Evolutionary conservation across 2,888 invertebrate genomes (phyloP).

Genomic region (Galeruca laticollis): DNA sequence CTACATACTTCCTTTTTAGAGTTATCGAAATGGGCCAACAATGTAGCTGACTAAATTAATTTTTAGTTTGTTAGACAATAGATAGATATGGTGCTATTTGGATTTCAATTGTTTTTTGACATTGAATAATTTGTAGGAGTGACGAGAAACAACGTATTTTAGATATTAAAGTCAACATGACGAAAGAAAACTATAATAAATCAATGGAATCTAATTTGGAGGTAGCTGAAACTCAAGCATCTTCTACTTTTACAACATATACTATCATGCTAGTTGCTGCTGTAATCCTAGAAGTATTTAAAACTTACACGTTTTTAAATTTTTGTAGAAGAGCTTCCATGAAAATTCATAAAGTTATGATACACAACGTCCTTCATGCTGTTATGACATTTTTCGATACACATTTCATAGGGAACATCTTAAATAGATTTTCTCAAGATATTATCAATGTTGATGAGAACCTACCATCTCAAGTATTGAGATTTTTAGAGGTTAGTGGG

Average conservation of each 20-base stretch:
- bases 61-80: too few species aligned
- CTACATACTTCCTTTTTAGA: too few species aligned
- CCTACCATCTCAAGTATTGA: constrained; percentile 51
- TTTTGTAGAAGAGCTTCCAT: constrained; percentile 79
- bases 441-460: constrained; percentile 56
- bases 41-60: too few species aligned
- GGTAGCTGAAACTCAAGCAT: constrained; percentile 32
- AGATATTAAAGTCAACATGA: constrained; percentile 35
- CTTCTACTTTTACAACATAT: constrained; percentile 47
- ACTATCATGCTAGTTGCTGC: constrained; percentile 45
- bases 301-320: constrained; percentile 74
- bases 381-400: constrained; percentile 58
- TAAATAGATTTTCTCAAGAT: constrained; percentile 60
- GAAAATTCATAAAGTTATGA: constrained; percentile 57
- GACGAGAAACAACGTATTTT: constrained; percentile 49
- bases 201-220: constrained; percentile 23
- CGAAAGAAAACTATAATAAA: not conserved
- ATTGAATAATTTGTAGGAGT: constrained; percentile 47
- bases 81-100: too few species aligned
- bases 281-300: constrained; percentile 40
- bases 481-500: constrained; percentile 52
- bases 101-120: too few species aligned
- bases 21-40: too few species aligned
- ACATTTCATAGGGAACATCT: constrained; percentile 58
- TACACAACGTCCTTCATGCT: constrained; percentile 52